Evolutionary conservation across 2,888 invertebrate genomes (phyloP).

Genomic region (Gymnocheta viridis): DNA sequence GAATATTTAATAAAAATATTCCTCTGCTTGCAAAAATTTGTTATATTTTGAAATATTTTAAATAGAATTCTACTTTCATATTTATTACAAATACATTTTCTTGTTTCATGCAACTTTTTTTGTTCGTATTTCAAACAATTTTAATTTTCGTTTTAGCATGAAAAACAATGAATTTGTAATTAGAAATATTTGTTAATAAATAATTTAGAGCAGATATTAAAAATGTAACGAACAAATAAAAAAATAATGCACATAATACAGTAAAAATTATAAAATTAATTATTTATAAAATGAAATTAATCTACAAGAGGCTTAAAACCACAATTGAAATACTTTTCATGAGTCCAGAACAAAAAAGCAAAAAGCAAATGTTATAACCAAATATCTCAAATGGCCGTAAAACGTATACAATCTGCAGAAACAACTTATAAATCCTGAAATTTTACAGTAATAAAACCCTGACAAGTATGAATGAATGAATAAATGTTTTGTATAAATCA

Average conservation of each 20-base stretch:
- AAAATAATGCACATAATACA: not conserved
- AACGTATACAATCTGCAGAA: constrained; percentile 2
- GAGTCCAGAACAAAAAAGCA: constrained; percentile 21
- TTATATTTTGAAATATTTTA: too few species aligned
- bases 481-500: constrained; percentile 48
- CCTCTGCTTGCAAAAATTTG: too few species aligned
- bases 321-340: constrained; percentile 64
- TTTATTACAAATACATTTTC: not conserved
- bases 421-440: constrained; percentile 51
- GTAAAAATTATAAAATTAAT: constrained; percentile 64
- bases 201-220: constrained; percentile 18
- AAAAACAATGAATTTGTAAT: constrained; percentile 64
- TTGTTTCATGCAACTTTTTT: constrained; percentile 3
- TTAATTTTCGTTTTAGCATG: not conserved
- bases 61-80: too few species aligned
- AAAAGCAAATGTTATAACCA: constrained; percentile 3
- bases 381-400: constrained; percentile 24
- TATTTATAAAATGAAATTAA: constrained; percentile 67
- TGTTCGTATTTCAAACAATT: not conserved
- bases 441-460: constrained; percentile 59
- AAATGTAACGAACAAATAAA: constrained; percentile 17
- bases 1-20: too few species aligned
- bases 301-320: constrained; percentile 67
- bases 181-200: constrained; percentile 58
- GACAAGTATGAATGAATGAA: constrained; percentile 41